Percentiles rank a stretch among this genome's conserved stretches.
Conservation (phyloP, 2,797 vertebrate species). For the Arnoldichthys spilopterus region DNA sequence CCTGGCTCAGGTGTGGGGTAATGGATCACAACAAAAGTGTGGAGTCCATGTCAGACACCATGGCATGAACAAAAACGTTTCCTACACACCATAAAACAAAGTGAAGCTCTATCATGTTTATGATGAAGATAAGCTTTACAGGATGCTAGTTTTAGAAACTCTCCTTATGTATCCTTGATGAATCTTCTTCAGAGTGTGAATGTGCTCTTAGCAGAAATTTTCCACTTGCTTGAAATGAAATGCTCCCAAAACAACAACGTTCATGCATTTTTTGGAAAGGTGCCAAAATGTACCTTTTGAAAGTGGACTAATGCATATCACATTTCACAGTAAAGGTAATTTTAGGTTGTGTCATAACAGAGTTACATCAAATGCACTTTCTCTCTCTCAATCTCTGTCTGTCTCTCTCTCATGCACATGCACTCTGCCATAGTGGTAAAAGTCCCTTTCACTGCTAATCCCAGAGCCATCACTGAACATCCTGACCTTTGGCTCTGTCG, state of each 20-base stretch:
- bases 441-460: slow-evolving; percentile 66
- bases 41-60: not conserved
- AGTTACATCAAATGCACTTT: not conserved
- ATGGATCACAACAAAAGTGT: not conserved
- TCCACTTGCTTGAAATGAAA: too few relatives aligned
- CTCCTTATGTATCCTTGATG: too few relatives aligned
- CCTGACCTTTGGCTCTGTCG: slow-evolving; percentile 74
- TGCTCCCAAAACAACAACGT: too few relatives aligned
- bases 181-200: too few relatives aligned
- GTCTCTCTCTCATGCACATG: not conserved
- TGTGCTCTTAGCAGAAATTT: too few relatives aligned
- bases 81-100: not conserved
- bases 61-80: not conserved
- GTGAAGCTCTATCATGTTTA: not conserved
- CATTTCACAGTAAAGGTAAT: not conserved
- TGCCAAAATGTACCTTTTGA: too few relatives aligned
- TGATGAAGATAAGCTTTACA: not conserved
- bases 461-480: slow-evolving; percentile 67
- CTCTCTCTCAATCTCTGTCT: not conserved
- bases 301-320: not conserved
- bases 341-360: not conserved
- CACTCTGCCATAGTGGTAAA: not conserved
- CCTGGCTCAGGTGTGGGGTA: slow-evolving; percentile 5
- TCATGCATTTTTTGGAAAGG: too few relatives aligned
- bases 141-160: too few relatives aligned